Percentiles rank a stretch among this genome's conserved stretches.
Evolutionary conservation across 2,113 vertebrate genomes (phyloP).

Genomic region (Heptranchias perlo): DNA sequence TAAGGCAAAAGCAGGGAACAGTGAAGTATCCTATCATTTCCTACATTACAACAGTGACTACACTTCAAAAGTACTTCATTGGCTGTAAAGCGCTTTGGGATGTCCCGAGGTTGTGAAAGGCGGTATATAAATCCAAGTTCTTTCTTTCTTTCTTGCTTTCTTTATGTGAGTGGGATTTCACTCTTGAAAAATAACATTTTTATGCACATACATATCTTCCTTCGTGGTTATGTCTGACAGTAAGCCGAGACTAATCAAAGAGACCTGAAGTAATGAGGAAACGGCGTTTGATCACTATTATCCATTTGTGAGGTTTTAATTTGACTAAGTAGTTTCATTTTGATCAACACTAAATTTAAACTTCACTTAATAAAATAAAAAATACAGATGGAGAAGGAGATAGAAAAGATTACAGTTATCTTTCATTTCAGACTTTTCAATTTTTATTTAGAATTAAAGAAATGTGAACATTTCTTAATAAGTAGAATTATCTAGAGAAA

Average conservation of each 20-base stretch:
- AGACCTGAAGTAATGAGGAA: not conserved
- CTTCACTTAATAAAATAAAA: not conserved
- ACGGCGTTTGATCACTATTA: not conserved
- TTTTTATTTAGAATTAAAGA: not conserved
- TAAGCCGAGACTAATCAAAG: not conserved
- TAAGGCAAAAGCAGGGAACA: not conserved
- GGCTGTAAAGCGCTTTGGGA: no score
- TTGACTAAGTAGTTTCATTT: not conserved
- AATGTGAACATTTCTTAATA: not conserved
- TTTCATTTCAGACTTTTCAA: not conserved
- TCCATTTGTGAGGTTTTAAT: not conserved
- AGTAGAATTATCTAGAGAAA: not conserved
- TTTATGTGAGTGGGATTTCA: not conserved
- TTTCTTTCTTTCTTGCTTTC: not conserved
- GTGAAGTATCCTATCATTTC: not conserved
- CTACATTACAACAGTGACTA: no score
- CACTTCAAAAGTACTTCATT: no score
- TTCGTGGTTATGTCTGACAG: not conserved
- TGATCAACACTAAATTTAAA: conserved; percentile 4
- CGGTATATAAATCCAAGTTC: no score
- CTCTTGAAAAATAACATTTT: not conserved
- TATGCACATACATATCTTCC: not conserved
- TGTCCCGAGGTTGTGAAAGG: no score
- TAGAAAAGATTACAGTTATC: not conserved
- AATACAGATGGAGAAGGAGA: not conserved